These are phyloP conservation scores for Condylura cristata DNA, from an alignment of 2,113 vertebrate species.

Conservation along the genomic window DNA sequence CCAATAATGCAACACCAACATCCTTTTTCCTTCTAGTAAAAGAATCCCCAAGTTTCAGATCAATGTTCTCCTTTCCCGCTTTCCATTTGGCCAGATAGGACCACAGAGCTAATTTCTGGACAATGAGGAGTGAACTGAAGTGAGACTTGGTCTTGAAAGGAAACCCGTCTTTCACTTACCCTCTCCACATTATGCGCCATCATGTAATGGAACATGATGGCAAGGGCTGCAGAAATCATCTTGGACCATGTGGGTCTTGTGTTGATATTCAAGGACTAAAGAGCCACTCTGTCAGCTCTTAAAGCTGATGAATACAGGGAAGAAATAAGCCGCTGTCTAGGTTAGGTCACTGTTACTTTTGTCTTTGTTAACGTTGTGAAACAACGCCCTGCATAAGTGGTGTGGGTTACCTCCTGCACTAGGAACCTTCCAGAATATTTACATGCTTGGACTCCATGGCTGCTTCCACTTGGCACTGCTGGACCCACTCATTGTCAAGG, in stretches of 20 bases:
- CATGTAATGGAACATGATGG: neutral
- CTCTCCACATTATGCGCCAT: neutral
- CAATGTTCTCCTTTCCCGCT: neutral
- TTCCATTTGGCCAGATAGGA: neutral
- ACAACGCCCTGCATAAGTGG: neutral
- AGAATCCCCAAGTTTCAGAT: neutral
- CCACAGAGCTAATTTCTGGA: neutral
- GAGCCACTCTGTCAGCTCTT: neutral
- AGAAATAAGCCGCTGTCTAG: neutral
- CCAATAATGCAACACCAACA: neutral
- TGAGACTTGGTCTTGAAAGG: too few species aligned
- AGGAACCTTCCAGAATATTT: neutral
- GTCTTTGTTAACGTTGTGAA: neutral
- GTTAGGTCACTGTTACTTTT: neutral
- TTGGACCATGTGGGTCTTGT: neutral
- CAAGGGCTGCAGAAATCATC: neutral
- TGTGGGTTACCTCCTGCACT: neutral
- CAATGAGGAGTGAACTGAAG: neutral
- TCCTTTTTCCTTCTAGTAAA: neutral
- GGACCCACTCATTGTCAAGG: neutral
- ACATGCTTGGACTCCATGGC: neutral
- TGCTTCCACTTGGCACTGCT: slow-evolving; percentile 23
- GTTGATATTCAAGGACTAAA: neutral
- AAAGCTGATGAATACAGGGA: neutral
- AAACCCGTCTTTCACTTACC: neutral